phyloP scores from a whole-genome alignment of 1,140 invertebrate genomes.

The Drosophila pallidifrons region DNA sequence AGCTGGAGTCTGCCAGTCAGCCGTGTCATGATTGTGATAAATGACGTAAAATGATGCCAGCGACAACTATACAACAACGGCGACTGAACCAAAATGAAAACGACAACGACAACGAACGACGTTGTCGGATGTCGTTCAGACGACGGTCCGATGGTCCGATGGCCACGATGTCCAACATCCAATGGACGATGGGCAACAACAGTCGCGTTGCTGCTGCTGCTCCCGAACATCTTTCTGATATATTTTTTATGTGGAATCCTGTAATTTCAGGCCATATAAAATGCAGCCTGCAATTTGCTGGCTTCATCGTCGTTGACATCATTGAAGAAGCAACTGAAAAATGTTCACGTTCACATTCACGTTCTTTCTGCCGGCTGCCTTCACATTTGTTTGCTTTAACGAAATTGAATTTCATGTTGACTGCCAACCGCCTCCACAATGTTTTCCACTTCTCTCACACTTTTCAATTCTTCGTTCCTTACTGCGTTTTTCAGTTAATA shows the following conservation, averaged over 20 bases:
- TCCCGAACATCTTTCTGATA: slow-evolving; percentile 50
- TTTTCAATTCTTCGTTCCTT: background rate
- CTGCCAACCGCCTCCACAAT: background rate
- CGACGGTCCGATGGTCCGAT: too few relatives aligned
- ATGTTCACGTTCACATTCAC: slow-evolving; percentile 50
- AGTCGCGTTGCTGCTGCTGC: too few relatives aligned
- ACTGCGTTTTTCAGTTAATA: slow-evolving; percentile 54
- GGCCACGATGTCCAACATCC: too few relatives aligned
- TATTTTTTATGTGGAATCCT: slow-evolving; percentile 61
- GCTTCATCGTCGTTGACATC: slow-evolving; percentile 47
- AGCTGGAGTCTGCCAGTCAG: slow-evolving; percentile 46
- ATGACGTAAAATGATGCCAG: slow-evolving; percentile 82
- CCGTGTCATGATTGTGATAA: slow-evolving; percentile 82
- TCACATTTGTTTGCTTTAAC: slow-evolving; percentile 74
- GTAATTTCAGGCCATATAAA: slow-evolving; percentile 78
- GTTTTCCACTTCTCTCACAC: background rate
- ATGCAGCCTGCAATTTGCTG: slow-evolving; percentile 77
- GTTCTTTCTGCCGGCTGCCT: slow-evolving; percentile 18
- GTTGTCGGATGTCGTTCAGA: slow-evolving; percentile 63
- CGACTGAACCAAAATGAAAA: slow-evolving; percentile 48
- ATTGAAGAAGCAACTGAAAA: slow-evolving; percentile 64
- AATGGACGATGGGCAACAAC: background rate
- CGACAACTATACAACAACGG: slow-evolving; percentile 64
- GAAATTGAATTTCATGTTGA: slow-evolving; percentile 78
- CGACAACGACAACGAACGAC: slow-evolving; percentile 49